Conservation (phyloP, 2,113 vertebrate species). For the Puntigrus tetrazona region DNA sequence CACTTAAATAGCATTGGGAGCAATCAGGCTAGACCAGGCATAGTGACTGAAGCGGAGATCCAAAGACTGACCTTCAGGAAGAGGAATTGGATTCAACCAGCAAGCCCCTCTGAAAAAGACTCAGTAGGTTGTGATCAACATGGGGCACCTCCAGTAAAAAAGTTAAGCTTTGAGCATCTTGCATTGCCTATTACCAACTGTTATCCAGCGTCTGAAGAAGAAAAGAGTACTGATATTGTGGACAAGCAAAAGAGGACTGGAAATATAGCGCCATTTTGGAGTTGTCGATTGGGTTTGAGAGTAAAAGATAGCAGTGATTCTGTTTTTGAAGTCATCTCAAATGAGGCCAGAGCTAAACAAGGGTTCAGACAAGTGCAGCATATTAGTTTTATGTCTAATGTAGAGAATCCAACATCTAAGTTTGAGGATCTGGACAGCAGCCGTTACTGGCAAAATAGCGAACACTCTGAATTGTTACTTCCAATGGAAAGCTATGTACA, state of each 20-base stretch:
- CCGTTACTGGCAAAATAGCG: background rate
- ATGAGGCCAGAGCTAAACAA: background rate
- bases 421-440: background rate
- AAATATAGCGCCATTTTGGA: background rate
- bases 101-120: slow-evolving; percentile 24
- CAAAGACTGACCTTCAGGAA: background rate
- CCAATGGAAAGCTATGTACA: background rate
- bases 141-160: slow-evolving; percentile 22
- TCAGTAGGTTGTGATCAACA: slow-evolving; percentile 5
- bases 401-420: background rate
- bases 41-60: slow-evolving; percentile 7
- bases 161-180: background rate
- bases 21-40: background rate
- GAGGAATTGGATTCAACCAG: slow-evolving; percentile 22
- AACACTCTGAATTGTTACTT: background rate
- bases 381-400: background rate
- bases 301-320: background rate
- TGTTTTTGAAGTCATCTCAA: background rate
- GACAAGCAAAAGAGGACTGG: background rate
- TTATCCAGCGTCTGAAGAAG: background rate
- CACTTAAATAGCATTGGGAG: background rate
- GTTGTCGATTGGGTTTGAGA: background rate
- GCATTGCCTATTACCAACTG: background rate
- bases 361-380: background rate
- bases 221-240: background rate